These are phyloP conservation scores for Morbakka virulenta DNA, from an alignment of 30 jellyfish, hydroid and myxozoan species.

Conservation along the genomic window DNA sequence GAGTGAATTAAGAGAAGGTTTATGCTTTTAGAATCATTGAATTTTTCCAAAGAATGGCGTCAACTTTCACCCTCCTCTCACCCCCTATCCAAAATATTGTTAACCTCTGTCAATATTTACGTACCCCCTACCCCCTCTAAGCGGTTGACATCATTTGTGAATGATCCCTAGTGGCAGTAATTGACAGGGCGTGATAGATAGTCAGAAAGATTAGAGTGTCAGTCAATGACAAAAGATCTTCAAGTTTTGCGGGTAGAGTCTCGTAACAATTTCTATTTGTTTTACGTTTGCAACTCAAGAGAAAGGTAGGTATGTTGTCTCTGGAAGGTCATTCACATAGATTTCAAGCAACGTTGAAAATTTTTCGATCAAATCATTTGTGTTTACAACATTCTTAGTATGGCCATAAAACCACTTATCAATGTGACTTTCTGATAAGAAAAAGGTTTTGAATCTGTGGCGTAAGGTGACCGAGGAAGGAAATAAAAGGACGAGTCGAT, in stretches of 20 bases:
- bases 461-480: not conserved
- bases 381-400: not conserved
- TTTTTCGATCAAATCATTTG: not conserved
- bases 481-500: not conserved
- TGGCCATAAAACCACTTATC: not conserved
- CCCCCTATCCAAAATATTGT: too few species aligned
- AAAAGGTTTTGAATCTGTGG: not conserved
- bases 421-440: not conserved
- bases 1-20: too few species aligned
- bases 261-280: slow-evolving; percentile 11
- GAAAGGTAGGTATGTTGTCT: not conserved
- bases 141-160: too few species aligned
- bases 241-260: slow-evolving; percentile 27
- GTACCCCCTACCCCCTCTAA: too few species aligned
- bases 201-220: slow-evolving; percentile 41
- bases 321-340: slow-evolving; percentile 6
- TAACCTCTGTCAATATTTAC: too few species aligned
- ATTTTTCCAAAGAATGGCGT: too few species aligned
- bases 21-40: too few species aligned
- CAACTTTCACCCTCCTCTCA: too few species aligned
- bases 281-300: not conserved
- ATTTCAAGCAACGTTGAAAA: not conserved
- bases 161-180: slow-evolving; percentile 48
- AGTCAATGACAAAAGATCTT: slow-evolving; percentile 24
- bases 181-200: slow-evolving; percentile 22